A percentile compares a stretch with the other conserved stretches of the same genome.
phyloP scores from a whole-genome alignment of 2,113 vertebrate genomes.

The Apteryx mantelli region DNA sequence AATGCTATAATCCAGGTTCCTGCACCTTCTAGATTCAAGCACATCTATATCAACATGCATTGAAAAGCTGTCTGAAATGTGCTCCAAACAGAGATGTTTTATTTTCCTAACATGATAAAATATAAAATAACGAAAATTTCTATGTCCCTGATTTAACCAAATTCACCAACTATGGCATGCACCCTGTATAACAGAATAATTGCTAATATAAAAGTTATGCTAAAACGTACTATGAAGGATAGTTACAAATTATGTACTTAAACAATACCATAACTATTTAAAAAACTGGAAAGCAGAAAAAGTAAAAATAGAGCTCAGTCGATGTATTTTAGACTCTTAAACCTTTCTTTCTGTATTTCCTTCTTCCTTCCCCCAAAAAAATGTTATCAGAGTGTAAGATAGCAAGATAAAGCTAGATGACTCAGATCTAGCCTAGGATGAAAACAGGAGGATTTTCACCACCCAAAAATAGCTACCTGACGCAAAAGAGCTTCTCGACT shows the following conservation, averaged over 20 bases:
- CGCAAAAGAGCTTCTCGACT: conserved; percentile 84
- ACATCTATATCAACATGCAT: not conserved
- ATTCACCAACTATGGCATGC: not conserved
- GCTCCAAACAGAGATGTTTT: not conserved
- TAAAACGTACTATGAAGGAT: not conserved
- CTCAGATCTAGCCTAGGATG: not conserved
- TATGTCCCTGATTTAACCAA: not conserved
- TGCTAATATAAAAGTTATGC: not conserved
- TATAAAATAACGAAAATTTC: not conserved
- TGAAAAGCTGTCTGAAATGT: too few relatives aligned
- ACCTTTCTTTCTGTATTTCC: not conserved
- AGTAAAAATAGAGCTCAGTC: not conserved
- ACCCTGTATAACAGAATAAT: not conserved
- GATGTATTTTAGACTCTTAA: not conserved
- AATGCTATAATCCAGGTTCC: not conserved
- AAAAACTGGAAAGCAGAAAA: conserved; percentile 22
- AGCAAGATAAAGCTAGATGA: not conserved
- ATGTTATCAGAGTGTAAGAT: not conserved
- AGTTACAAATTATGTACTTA: not conserved
- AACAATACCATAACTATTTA: not conserved
- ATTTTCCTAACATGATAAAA: not conserved
- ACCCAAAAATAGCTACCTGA: conserved; percentile 80
- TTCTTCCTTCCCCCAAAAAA: not conserved
- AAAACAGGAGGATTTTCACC: conserved; percentile 12
- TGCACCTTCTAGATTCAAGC: not conserved